phyloP scores from a whole-genome alignment of 2,888 invertebrate species.

The Dicyrtomina minuta region DNA sequence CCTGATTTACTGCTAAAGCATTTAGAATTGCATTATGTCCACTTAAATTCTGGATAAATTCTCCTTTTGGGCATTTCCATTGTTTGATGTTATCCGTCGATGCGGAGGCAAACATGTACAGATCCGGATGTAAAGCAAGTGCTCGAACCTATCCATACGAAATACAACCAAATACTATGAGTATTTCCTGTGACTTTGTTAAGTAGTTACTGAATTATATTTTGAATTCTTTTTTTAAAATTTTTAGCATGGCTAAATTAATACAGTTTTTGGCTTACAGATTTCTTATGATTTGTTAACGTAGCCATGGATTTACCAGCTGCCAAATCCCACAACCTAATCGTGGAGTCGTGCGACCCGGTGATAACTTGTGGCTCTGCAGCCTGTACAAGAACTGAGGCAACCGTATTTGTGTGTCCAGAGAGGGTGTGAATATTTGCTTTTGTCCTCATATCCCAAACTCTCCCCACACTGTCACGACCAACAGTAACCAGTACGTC shows the following conservation, averaged over 20 bases:
- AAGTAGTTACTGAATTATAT: background rate
- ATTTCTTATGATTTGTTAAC: constrained; percentile 98
- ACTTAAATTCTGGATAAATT: constrained; percentile 93
- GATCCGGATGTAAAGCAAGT: constrained; percentile 62
- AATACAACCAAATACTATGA: constrained; percentile 9
- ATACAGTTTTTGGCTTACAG: constrained; percentile 36
- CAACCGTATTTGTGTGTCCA: constrained; percentile 96
- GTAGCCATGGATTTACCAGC: constrained; percentile 92
- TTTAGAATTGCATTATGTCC: constrained; percentile 98
- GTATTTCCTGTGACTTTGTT: too few relatives aligned
- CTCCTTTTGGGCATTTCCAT: constrained; percentile 97
- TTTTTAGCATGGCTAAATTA: too few relatives aligned
- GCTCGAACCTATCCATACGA: constrained; percentile 59
- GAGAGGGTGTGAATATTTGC: constrained; percentile 94
- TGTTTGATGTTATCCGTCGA: constrained; percentile 99
- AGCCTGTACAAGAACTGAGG: constrained; percentile 88
- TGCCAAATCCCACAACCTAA: constrained; percentile 95
- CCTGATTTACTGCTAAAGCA: constrained; percentile 86
- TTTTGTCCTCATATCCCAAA: constrained; percentile 99
- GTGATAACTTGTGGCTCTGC: constrained; percentile 93
- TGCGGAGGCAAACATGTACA: constrained; percentile 93
- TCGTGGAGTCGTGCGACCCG: constrained; percentile 93
- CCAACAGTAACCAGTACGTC: constrained; percentile 93
- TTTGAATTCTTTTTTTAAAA: too few relatives aligned
- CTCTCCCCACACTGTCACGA: constrained; percentile 90